Evolutionary conservation across 2,797 vertebrate genomes (phyloP).

Genomic region (Toxotes lorentzi): DNA sequence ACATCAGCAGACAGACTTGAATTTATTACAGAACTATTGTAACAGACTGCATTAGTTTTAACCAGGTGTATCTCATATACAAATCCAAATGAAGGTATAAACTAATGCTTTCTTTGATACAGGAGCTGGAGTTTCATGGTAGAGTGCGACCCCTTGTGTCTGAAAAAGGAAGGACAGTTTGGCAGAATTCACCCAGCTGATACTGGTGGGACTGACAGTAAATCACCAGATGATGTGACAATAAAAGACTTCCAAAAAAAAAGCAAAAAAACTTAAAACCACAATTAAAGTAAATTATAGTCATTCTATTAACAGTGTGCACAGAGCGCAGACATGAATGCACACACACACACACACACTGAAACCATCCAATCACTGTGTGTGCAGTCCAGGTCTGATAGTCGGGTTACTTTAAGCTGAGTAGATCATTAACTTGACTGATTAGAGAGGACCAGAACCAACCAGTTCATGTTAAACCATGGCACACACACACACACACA

Average conservation of each 20-base stretch:
- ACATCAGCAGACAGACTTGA: too few relatives aligned
- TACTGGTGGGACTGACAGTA: background rate
- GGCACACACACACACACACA: background rate
- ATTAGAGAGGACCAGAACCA: conserved; percentile 22
- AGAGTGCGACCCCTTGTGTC: conserved; percentile 25
- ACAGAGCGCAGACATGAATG: too few relatives aligned
- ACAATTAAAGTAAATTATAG: background rate
- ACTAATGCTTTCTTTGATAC: background rate
- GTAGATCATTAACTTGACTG: conserved; percentile 56
- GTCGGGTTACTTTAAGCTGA: background rate
- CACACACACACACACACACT: background rate
- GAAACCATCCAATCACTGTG: background rate
- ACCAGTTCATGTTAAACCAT: conserved; percentile 14
- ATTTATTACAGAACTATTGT: too few relatives aligned
- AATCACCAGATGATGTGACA: background rate
- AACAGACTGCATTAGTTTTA: too few relatives aligned
- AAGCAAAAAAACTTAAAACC: background rate
- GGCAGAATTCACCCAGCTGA: background rate
- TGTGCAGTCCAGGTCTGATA: conserved; percentile 26
- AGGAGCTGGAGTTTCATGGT: background rate
- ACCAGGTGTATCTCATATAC: too few relatives aligned
- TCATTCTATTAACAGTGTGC: background rate
- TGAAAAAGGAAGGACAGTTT: background rate
- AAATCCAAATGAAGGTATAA: background rate
- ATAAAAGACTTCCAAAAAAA: background rate